A percentile compares a stretch with the other conserved stretches of the same genome.
Conservation (phyloP, 2,797 vertebrate genomes). For the Pteronotus mesoamericanus region DNA sequence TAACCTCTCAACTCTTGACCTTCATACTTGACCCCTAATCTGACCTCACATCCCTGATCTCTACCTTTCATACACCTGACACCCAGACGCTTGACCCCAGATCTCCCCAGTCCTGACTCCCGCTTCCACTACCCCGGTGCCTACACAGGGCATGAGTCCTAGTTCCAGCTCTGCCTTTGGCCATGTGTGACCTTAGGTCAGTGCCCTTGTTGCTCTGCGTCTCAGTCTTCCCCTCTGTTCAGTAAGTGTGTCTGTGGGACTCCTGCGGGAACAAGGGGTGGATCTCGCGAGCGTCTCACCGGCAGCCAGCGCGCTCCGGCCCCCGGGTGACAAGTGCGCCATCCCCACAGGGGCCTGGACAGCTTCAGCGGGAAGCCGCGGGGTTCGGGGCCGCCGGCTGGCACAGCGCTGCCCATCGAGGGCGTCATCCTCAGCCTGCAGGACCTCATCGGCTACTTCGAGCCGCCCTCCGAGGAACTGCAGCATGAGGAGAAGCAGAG, state of each 20-base stretch:
- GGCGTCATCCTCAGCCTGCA: constrained; percentile 91
- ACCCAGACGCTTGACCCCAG: background rate
- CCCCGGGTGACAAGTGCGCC: background rate
- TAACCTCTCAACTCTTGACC: background rate
- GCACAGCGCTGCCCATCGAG: constrained; percentile 87
- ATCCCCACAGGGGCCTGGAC: constrained; percentile 86
- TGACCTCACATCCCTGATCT: background rate
- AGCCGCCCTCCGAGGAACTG: constrained; percentile 91
- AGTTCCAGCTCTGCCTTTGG: background rate
- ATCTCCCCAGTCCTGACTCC: background rate
- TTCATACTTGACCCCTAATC: background rate
- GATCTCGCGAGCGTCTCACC: rapidly evolving
- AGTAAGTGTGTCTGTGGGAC: background rate
- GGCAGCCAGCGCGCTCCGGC: no score
- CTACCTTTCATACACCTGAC: background rate
- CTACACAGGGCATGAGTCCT: background rate
- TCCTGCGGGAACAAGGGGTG: background rate
- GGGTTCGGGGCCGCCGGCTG: constrained; percentile 75
- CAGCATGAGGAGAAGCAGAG: constrained; percentile 95
- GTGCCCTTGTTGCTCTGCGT: background rate
- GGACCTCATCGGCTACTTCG: constrained; percentile 94
- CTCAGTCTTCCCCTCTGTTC: background rate
- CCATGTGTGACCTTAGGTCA: background rate
- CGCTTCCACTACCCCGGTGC: background rate
- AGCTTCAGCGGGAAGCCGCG: constrained; percentile 90